Conservation (phyloP, 1,140 invertebrate species). For the Orchestia grillus region DNA sequence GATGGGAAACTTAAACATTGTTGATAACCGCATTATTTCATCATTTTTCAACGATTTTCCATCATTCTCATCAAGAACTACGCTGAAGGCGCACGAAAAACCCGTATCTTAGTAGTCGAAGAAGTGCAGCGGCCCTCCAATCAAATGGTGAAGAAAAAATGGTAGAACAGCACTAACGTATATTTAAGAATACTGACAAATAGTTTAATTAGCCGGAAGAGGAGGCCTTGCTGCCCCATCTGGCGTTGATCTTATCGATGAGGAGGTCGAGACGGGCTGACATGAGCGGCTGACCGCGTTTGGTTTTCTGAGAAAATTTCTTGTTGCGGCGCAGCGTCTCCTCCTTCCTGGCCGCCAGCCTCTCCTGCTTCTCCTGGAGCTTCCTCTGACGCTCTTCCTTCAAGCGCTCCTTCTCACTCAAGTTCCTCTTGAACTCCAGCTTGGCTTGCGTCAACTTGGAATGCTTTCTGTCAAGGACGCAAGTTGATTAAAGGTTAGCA, state of each 20-base stretch:
- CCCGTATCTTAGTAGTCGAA: too few relatives aligned
- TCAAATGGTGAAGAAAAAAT: too few relatives aligned
- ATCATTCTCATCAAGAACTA: too few relatives aligned
- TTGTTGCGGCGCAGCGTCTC: background rate
- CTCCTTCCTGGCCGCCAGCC: background rate
- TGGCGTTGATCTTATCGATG: constrained; percentile 9
- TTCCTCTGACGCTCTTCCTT: background rate
- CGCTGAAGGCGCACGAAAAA: too few relatives aligned
- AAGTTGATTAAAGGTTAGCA: too few relatives aligned
- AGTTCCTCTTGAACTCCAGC: background rate
- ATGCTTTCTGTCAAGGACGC: background rate
- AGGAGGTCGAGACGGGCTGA: background rate
- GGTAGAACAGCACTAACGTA: too few relatives aligned
- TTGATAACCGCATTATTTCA: too few relatives aligned
- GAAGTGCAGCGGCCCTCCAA: too few relatives aligned
- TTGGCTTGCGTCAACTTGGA: background rate
- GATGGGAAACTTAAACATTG: too few relatives aligned
- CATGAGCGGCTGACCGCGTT: background rate
- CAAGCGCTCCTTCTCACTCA: background rate
- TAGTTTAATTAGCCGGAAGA: background rate
- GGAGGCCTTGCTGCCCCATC: background rate
- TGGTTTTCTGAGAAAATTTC: background rate
- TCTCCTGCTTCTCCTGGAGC: background rate
- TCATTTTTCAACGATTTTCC: too few relatives aligned
- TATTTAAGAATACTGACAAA: too few relatives aligned